Evolutionary conservation across 2,797 vertebrate species (phyloP).

Genomic region (Jordanella pulchra): DNA sequence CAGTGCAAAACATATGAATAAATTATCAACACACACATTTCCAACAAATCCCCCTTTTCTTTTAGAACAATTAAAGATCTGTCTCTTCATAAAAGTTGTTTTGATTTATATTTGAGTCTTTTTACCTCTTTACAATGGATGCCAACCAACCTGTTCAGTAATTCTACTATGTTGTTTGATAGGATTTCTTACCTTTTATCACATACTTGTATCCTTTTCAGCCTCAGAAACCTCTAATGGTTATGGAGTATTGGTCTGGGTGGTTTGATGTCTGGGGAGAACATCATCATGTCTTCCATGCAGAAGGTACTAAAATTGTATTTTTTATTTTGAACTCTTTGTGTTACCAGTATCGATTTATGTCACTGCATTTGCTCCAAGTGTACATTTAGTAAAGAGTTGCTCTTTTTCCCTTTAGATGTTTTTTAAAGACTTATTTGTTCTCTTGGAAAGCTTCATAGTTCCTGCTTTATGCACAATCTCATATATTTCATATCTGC

Average conservation of each 20-base stretch:
- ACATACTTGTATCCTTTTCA: conserved; percentile 43
- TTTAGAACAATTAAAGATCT: neutral
- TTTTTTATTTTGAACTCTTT: neutral
- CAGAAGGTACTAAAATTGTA: conserved; percentile 80
- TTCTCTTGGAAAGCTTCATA: neutral
- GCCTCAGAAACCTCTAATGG: conserved; percentile 89
- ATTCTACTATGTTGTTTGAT: neutral
- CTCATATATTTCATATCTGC: neutral
- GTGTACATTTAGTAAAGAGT: neutral
- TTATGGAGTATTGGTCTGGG: conserved; percentile 96
- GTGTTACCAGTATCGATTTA: neutral
- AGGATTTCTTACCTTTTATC: neutral
- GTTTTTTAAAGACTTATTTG: neutral
- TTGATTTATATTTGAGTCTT: neutral
- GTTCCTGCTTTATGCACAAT: neutral
- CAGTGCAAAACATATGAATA: no score
- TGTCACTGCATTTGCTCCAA: neutral
- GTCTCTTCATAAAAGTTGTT: neutral
- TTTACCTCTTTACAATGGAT: neutral
- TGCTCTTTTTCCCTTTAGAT: neutral
- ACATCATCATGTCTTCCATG: conserved; percentile 87
- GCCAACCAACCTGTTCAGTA: neutral
- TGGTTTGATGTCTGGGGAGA: conserved; percentile 96
- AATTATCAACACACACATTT: no score
- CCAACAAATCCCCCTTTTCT: no score